Evolutionary conservation across 2,888 invertebrate genomes (phyloP), one percentile per base, ranked within the genome.

Genomic region (Mythimna impura): DNA sequence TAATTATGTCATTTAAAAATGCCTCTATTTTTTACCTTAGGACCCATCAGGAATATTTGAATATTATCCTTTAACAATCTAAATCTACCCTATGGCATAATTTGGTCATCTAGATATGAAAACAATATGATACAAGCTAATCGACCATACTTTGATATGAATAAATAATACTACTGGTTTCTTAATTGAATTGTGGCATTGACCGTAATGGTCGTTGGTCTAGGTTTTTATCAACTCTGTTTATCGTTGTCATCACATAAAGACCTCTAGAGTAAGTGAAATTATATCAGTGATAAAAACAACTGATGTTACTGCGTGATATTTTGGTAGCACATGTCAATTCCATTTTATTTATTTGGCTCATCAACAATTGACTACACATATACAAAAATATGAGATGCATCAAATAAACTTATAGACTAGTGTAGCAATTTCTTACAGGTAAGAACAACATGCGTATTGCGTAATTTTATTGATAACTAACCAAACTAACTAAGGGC

Each of bases 101-200:
- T 9, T 57, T 57, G 43, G 8, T 67, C 2, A 58, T 58, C 40
- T 47, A 58, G 50, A 67, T 76, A 66, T 50, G 34, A 25, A 12
- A 43, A 52, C 22, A 17, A 17, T 7, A 17, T 36, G 4, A 47
- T 36, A 22, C 17, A 50, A 57, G 6, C n/a, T 25, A 75, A 47
- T 43, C 20, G 34, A 73, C 50, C 73, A 50, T 66, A 40, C 50
- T 76, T 57, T 5, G 14, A 30, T 40, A 55, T 40, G 20, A 73
- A 55, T 66, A 17, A 17, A 20, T 57, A 30, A 30, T 30, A 3
- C 3, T 5, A 7, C 6, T 17, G 17, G 25, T 57, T 57, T 30
- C 17, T 17, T 57, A 0, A 30, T 57, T 30, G 30, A 30, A 57
- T 30, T 55, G 17, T 30, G 20, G 9, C 9, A 43, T 5, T 25